These are phyloP conservation scores for Anseranas semipalmata DNA, from an alignment of 2,113 vertebrate species.

Conservation along the genomic window DNA sequence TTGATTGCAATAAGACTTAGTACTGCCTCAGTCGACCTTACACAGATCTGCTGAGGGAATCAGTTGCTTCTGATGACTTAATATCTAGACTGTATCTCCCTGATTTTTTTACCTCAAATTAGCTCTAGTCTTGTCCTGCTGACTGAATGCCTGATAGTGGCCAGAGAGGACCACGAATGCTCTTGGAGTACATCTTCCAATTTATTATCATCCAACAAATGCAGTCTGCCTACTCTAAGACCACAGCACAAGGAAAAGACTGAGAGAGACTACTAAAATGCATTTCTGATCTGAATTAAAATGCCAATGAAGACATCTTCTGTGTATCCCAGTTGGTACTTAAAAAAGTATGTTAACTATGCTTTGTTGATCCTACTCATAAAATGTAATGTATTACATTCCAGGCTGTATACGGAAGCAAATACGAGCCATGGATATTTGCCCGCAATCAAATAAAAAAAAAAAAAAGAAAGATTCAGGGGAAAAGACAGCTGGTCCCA, in stretches of 20 bases:
- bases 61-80: neutral
- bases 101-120: neutral
- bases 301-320: neutral
- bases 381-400: neutral
- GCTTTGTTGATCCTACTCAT: neutral
- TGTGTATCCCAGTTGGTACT: neutral
- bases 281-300: neutral
- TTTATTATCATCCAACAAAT: neutral
- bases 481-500: neutral
- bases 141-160: too few species aligned
- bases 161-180: neutral
- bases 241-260: neutral
- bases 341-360: neutral
- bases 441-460: neutral
- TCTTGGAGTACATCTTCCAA: neutral
- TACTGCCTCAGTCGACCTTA: neutral
- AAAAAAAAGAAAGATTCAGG: neutral
- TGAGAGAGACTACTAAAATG: neutral
- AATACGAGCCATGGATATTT: fast-evolving
- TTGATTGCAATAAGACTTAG: neutral
- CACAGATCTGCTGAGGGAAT: neutral
- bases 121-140: neutral
- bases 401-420: neutral
- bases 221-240: neutral
- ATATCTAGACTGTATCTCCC: neutral